phyloP scores from a whole-genome alignment of 2,113 vertebrate species.

The Onychorhynchus coronatus region DNA sequence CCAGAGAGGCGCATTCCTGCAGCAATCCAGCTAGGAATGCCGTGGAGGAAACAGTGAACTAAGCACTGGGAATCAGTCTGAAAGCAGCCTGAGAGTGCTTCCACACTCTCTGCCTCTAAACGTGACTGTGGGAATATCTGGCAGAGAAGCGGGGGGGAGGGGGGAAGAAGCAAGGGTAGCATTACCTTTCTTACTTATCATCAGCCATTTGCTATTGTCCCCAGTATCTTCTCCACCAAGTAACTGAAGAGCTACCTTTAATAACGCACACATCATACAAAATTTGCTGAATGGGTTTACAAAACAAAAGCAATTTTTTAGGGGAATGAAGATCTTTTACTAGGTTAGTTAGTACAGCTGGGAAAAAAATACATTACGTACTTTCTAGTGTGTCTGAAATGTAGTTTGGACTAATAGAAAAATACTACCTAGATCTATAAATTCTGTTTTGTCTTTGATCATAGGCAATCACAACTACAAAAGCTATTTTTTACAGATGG shows the following conservation, averaged over 20 bases:
- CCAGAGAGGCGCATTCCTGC: not conserved
- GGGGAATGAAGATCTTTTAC: not conserved
- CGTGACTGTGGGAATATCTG: not conserved
- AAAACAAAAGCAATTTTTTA: not conserved
- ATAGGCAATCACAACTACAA: not conserved
- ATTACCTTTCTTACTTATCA: not conserved
- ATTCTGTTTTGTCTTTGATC: not conserved
- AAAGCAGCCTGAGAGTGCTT: not conserved
- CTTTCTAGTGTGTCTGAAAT: not conserved
- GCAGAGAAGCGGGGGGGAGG: not conserved
- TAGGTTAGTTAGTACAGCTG: not conserved
- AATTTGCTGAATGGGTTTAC: not conserved
- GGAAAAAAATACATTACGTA: not conserved
- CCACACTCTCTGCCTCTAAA: not conserved
- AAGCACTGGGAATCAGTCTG: not conserved
- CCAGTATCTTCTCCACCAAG: not conserved
- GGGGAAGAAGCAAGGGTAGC: not conserved
- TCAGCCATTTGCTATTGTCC: not conserved
- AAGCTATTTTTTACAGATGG: not conserved
- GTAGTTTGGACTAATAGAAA: not conserved
- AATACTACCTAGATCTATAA: not conserved
- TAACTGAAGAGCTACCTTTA: not conserved
- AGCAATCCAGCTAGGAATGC: not conserved
- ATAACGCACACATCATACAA: not conserved
- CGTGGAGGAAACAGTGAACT: not conserved